phyloP scores from a whole-genome alignment of 2,797 vertebrate genomes.

The Helarctos malayanus region DNA sequence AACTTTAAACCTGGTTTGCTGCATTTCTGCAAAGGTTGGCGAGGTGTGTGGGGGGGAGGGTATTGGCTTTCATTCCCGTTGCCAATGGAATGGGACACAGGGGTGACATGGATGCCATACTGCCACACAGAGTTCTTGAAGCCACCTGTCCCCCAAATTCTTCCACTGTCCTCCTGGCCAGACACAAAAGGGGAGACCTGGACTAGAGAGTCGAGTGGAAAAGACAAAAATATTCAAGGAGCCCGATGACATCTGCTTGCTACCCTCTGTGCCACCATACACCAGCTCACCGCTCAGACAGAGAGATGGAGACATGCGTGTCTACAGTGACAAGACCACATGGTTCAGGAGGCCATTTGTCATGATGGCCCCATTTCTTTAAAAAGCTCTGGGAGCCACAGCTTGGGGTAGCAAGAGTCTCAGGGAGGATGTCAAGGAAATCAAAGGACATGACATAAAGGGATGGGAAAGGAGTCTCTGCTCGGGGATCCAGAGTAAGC shows the following conservation, averaged over 20 bases:
- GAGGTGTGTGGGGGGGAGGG: not conserved
- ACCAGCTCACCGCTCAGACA: not conserved
- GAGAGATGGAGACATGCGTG: not conserved
- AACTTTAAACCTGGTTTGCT: not conserved
- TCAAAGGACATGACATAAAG: not conserved
- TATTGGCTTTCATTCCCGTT: not conserved
- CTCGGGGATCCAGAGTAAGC: not conserved
- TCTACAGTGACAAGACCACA: not conserved
- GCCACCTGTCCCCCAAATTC: not conserved
- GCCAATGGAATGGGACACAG: not conserved
- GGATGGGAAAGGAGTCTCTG: not conserved
- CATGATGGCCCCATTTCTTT: not conserved
- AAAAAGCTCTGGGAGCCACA: not conserved
- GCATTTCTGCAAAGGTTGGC: not conserved
- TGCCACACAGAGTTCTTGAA: not conserved
- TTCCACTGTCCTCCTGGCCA: not conserved
- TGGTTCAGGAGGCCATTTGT: not conserved
- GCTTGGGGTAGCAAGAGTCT: not conserved
- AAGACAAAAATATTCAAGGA: not conserved
- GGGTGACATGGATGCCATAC: not conserved
- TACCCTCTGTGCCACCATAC: not conserved
- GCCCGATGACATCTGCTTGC: not conserved
- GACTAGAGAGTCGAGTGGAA: not conserved
- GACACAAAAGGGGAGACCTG: not conserved
- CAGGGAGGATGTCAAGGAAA: not conserved